phyloP scores from a whole-genome alignment of 2,888 invertebrate genomes.

The Choreutis nemorana region DNA sequence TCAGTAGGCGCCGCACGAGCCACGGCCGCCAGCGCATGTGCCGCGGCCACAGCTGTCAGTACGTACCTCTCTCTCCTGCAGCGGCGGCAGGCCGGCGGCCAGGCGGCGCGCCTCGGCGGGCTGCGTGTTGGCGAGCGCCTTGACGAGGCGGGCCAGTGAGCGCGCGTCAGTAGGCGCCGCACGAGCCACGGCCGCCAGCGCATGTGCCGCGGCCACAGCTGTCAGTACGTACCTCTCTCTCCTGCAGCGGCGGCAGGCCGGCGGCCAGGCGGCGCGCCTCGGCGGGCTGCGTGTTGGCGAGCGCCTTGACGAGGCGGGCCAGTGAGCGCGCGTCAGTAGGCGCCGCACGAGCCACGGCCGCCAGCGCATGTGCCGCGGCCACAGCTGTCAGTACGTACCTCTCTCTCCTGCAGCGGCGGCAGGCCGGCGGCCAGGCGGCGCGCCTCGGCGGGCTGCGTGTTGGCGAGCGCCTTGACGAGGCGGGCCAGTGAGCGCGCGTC shows the following conservation, averaged over 20 bases:
- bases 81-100: too few relatives aligned
- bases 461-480: constrained; percentile 88
- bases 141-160: too few relatives aligned
- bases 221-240: constrained; percentile 30
- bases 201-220: too few relatives aligned
- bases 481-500: constrained; percentile 86
- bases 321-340: constrained; percentile 81
- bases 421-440: constrained; percentile 59
- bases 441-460: constrained; percentile 82
- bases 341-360: constrained; percentile 69
- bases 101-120: too few relatives aligned
- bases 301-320: constrained; percentile 91
- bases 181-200: too few relatives aligned
- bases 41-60: too few relatives aligned
- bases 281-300: constrained; percentile 80
- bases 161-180: too few relatives aligned
- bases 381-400: too few relatives aligned
- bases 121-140: too few relatives aligned
- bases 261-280: constrained; percentile 74
- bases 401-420: constrained; percentile 35
- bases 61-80: too few relatives aligned
- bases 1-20: constrained; percentile 80
- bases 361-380: too few relatives aligned
- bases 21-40: too few relatives aligned
- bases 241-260: constrained; percentile 34